A percentile compares a stretch with the other conserved stretches of the same genome.
Evolutionary conservation across 1,140 invertebrate species (phyloP).

Genomic region (Hyles vespertilio): DNA sequence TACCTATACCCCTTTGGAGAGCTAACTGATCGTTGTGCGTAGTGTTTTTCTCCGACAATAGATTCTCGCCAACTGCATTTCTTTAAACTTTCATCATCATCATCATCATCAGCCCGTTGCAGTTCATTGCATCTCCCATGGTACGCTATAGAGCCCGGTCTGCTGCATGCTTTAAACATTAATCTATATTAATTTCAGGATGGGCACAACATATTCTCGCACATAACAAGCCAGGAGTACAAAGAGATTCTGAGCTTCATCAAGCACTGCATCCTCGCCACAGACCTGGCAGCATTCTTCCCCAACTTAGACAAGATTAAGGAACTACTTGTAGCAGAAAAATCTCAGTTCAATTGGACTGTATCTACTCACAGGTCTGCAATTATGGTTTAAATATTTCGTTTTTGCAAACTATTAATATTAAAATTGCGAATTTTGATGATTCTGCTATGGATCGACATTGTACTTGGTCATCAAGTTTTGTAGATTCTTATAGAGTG

Average conservation of each 20-base stretch:
- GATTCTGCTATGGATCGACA: background rate
- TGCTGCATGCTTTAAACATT: background rate
- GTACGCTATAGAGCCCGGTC: no score
- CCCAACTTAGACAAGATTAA: constrained; percentile 82
- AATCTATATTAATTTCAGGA: constrained; percentile 75
- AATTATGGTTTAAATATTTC: background rate
- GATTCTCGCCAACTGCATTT: no score
- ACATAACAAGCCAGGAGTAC: constrained; percentile 84
- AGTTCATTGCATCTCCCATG: no score
- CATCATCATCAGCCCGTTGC: no score
- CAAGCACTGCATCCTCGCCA: constrained; percentile 89
- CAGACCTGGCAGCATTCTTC: constrained; percentile 89
- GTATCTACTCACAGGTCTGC: constrained; percentile 76
- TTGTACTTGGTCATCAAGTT: background rate
- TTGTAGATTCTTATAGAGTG: constrained; percentile 1
- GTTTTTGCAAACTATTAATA: background rate
- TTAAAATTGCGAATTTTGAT: background rate
- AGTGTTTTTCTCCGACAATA: no score
- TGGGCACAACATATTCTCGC: constrained; percentile 87
- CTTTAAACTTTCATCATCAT: no score
- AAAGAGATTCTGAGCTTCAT: constrained; percentile 85
- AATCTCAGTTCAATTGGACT: constrained; percentile 78
- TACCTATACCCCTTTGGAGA: no score
- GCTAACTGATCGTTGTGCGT: no score
- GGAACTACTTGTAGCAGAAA: constrained; percentile 71